Evolutionary conservation across 2,113 vertebrate genomes (phyloP), one percentile per base, ranked within the genome.

Genomic region (Toxotes chatareus): DNA sequence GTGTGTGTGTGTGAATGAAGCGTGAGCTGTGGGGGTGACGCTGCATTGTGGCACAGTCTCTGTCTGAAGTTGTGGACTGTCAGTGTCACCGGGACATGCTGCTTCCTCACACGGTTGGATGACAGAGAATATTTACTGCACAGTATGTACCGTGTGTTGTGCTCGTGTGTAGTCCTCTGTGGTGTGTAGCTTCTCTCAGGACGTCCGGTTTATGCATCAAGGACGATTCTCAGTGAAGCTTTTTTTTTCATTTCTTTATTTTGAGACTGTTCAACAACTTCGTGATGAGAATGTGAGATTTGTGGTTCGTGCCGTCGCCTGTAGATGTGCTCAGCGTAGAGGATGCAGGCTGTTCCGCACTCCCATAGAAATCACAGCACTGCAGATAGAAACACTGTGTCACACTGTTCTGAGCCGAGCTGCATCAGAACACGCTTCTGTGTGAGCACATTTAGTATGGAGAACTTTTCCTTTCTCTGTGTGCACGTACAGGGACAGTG

Each of bases 371-470:
- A 23, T 68, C 12, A 60, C 27, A 71, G 80, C 87, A 86, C 75
- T 91, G 90, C 90, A 89, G 89, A 91, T 53, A 82, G 10, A 65
- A 63, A 68, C 70, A 27, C 53, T 57, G 71, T 40, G n/a, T 51
- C 42, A 59, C 49, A 32, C 13, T 6, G 34, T 17, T 16, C 19
- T 62, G 42, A 8, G 5, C 27, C 13, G 2, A 31, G 49, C 71
- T 57, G 72, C 66, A 47, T 73, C 36, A 65, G 72, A 51, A 32
- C 66, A 56, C 10, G 19, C 56, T 11, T 12, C 21, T 38, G 57
- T 1, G 21, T 27, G 27, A 27, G 27, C n/a, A 27, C 27, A 1
- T 27, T 27, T 1, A 27, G 27, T 27, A 27, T 16, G 10, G 10
- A 23, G 6, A 57, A 76, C 53, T 67, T 68, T 31, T 27, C n/a